Conservation (phyloP, 1,140 invertebrate species). For the Procambarus clarkii region DNA sequence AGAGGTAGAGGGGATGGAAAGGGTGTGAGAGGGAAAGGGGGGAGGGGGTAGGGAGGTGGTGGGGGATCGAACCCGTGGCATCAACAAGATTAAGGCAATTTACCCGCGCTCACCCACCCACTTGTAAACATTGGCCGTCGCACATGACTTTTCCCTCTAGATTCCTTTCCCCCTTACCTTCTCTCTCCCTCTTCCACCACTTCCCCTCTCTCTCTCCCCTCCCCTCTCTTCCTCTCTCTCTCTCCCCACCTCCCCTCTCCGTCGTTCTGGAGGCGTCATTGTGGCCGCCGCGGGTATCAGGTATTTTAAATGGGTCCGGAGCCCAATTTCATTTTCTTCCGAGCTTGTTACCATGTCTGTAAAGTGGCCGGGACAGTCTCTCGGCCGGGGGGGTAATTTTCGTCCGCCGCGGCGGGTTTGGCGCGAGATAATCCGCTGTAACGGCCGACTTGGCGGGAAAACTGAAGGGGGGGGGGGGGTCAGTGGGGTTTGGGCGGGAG, state of each 20-base stretch:
- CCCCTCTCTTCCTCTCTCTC: no score
- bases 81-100: constrained; percentile 46
- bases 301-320: background rate
- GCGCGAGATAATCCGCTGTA: constrained; percentile 40
- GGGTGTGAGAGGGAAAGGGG: no score
- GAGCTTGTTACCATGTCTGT: background rate
- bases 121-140: constrained; percentile 29
- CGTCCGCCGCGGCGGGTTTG: background rate
- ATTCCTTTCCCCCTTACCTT: background rate
- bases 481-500: background rate
- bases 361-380: background rate
- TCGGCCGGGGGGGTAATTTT: background rate
- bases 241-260: no score
- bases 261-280: background rate
- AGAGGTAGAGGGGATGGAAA: no score
- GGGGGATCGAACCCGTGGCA: constrained; percentile 14
- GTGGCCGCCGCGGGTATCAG: background rate
- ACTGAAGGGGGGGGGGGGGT: constrained; percentile 22
- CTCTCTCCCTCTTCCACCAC: no score
- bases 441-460: constrained; percentile 24
- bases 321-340: background rate
- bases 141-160: constrained; percentile 16
- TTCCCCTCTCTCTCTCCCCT: no score
- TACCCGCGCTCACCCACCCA: constrained; percentile 26
- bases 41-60: no score